phyloP scores from a whole-genome alignment of 2,888 invertebrate genomes.

The Diadegma fenestrale region DNA sequence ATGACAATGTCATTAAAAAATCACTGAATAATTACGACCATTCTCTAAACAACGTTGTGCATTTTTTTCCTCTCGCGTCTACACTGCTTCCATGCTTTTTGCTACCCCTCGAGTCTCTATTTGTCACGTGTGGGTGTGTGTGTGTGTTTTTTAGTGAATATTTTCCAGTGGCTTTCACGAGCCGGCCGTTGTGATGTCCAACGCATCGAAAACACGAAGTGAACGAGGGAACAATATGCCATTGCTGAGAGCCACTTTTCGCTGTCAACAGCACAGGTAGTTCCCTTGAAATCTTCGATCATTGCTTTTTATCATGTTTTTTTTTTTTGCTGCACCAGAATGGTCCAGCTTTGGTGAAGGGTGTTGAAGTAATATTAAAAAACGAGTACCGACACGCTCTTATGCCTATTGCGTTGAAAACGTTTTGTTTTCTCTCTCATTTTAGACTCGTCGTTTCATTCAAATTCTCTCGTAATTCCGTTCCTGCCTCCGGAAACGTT shows the following conservation, averaged over 20 bases:
- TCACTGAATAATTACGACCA: background rate
- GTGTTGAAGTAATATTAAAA: conserved; percentile 2
- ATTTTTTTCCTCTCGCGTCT: background rate
- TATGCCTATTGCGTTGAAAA: conserved; percentile 5
- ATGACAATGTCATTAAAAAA: background rate
- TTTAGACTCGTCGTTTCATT: background rate
- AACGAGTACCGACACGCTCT: conserved; percentile 25
- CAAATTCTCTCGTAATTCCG: conserved; percentile 11
- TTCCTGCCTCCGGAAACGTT: conserved; percentile 72
- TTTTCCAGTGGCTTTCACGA: conserved; percentile 57
- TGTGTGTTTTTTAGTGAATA: conserved; percentile 19
- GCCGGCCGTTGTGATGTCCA: conserved; percentile 16
- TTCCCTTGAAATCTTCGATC: conserved; percentile 39
- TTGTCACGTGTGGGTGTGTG: background rate
- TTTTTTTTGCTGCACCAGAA: conserved; percentile 4
- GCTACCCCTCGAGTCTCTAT: background rate
- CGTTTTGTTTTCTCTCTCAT: background rate
- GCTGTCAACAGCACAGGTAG: conserved; percentile 20
- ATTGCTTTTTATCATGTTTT: conserved; percentile 15
- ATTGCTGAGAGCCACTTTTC: conserved; percentile 3
- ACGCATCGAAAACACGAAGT: conserved; percentile 24
- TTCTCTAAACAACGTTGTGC: background rate
- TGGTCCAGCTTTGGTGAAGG: conserved; percentile 2
- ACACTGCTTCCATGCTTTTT: background rate
- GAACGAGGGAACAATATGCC: conserved; percentile 37